phyloP scores from a whole-genome alignment of 37 sponge, comb jelly and placozoan species.

The Cliona cf. orientalis region DNA sequence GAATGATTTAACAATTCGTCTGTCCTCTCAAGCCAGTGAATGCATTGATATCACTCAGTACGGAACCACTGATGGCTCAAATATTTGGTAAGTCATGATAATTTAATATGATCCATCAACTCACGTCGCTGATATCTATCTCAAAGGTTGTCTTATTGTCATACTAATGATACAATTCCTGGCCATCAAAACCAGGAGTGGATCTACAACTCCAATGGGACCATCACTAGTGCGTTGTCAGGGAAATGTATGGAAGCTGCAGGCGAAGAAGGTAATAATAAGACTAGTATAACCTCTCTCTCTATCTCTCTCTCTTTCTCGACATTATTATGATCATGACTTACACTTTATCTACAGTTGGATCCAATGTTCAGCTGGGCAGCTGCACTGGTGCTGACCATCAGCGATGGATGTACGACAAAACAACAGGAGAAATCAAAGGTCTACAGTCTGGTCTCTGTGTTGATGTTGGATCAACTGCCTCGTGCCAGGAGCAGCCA shows the following conservation, averaged over 20 bases:
- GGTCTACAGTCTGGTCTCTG: not conserved
- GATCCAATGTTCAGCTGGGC: not conserved
- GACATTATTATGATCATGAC: not conserved
- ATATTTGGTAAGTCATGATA: conserved; percentile 4
- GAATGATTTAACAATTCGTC: conserved; percentile 10
- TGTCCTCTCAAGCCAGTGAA: not conserved
- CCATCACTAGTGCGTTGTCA: conserved; percentile 24
- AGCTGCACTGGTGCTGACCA: conserved; percentile 2
- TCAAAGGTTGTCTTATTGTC: conserved; percentile 3
- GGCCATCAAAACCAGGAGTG: conserved; percentile 17
- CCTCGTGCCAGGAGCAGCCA: not conserved
- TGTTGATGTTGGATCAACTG: conserved; percentile 4
- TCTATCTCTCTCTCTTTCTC: too few species aligned
- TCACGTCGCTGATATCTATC: not conserved
- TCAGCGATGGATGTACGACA: not conserved
- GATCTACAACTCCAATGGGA: conserved; percentile 17
- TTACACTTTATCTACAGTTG: not conserved
- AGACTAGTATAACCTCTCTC: too few species aligned
- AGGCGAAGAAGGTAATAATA: too few species aligned
- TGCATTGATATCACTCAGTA: conserved; percentile 7
- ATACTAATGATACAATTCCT: conserved; percentile 8
- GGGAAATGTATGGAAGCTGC: conserved; percentile 4
- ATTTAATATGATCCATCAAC: not conserved
- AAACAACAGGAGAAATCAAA: not conserved
- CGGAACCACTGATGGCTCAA: conserved; percentile 2